Percentiles rank a stretch among this genome's conserved stretches.
phyloP scores from a whole-genome alignment of 2,797 vertebrate genomes.

The Hipposideros larvatus region DNA sequence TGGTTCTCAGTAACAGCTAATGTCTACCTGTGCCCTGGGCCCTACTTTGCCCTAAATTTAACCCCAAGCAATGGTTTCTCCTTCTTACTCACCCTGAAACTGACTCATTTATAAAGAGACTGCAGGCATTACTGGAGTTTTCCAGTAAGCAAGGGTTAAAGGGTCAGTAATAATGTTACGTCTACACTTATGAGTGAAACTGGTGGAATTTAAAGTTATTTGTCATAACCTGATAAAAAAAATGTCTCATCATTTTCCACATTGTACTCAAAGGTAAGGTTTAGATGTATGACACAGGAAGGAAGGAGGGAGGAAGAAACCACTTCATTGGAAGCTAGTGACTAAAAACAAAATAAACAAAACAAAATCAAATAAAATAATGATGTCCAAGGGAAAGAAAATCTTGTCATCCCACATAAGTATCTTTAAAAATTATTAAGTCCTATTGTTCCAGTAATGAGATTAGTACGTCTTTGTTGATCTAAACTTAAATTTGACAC shows the following conservation, averaged over 20 bases:
- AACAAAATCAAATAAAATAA: not conserved
- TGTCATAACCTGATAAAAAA: not conserved
- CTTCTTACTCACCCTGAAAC: conserved; percentile 81
- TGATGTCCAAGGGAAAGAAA: not conserved
- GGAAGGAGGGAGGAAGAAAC: too few relatives aligned
- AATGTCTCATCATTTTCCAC: not conserved
- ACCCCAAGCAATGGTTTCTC: conserved; percentile 82
- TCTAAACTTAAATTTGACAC: conserved; percentile 81
- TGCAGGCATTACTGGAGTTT: conserved; percentile 68
- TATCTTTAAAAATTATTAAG: conserved; percentile 56
- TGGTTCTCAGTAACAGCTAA: conserved; percentile 69
- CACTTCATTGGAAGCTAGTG: not conserved
- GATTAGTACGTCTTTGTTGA: conserved; percentile 78
- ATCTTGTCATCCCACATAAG: conserved; percentile 51
- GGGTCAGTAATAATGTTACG: conserved; percentile 73
- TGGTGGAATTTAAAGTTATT: conserved; percentile 19
- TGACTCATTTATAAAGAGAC: conserved; percentile 86
- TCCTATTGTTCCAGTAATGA: conserved; percentile 64
- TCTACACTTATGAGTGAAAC: conserved; percentile 11
- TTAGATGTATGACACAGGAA: not conserved
- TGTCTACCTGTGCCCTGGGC: conserved; percentile 74
- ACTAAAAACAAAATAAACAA: not conserved
- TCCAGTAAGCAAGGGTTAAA: conserved; percentile 81
- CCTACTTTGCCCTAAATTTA: conserved; percentile 82
- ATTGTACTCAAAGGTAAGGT: not conserved